These are phyloP conservation scores for Psammodynastes pulverulentus DNA, from an alignment of 2,113 vertebrate genomes.

Conservation along the genomic window DNA sequence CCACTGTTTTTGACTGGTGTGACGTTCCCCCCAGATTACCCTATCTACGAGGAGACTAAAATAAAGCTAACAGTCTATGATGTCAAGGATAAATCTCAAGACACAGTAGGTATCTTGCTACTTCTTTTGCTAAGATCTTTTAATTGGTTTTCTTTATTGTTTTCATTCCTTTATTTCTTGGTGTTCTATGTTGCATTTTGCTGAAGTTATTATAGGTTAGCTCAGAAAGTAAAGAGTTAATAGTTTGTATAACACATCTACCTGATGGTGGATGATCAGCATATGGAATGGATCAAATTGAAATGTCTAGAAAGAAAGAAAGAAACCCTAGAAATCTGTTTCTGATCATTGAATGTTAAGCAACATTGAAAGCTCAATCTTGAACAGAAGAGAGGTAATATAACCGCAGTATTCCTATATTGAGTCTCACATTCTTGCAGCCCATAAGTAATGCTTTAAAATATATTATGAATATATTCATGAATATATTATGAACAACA, in stretches of 20 bases:
- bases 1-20: constrained; percentile 93
- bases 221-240: constrained; percentile 12
- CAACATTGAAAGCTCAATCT: constrained; percentile 3
- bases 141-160: constrained; percentile 17
- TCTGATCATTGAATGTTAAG: constrained; percentile 23
- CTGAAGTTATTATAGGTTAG: not conserved
- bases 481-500: not conserved
- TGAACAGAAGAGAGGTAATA: not conserved
- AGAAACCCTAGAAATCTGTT: constrained; percentile 31
- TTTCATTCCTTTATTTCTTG: not conserved
- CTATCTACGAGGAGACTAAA: constrained; percentile 85
- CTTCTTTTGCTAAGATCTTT: not conserved
- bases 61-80: constrained; percentile 95
- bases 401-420: not conserved
- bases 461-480: not conserved
- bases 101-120: constrained; percentile 81
- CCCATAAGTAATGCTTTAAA: not conserved
- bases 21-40: constrained; percentile 89
- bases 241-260: constrained; percentile 7
- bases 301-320: constrained; percentile 23
- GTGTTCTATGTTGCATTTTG: not conserved
- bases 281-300: constrained; percentile 22
- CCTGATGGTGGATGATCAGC: constrained; percentile 19
- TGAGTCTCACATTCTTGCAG: not conserved
- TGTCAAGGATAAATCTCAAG: constrained; percentile 89